Evolutionary conservation across 2,797 vertebrate species (phyloP).

Genomic region (Falco concolor): DNA sequence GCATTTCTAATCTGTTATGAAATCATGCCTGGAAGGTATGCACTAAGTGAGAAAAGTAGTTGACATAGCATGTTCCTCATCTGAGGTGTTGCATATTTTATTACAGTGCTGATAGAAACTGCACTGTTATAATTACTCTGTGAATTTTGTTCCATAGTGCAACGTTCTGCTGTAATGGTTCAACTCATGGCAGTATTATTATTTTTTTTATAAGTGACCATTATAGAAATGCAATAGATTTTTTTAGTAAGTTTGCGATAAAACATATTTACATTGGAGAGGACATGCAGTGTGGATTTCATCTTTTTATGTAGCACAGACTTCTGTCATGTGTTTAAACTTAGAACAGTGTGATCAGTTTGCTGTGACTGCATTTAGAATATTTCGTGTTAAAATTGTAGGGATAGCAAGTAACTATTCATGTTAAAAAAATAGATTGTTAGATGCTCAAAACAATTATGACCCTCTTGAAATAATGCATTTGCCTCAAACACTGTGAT

Average conservation of each 20-base stretch:
- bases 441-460: background rate
- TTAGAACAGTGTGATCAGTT: background rate
- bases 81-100: background rate
- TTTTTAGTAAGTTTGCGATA: background rate
- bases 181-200: background rate
- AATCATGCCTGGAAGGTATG: background rate
- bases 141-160: background rate
- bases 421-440: background rate
- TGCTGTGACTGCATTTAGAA: slow-evolving; percentile 26
- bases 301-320: background rate
- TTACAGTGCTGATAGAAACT: background rate
- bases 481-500: slow-evolving; percentile 71
- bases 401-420: background rate
- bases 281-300: background rate
- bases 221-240: background rate
- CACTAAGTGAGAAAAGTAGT: background rate
- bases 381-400: background rate
- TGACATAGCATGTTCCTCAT: background rate
- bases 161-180: background rate
- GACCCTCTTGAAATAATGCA: slow-evolving; percentile 26
- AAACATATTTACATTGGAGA: background rate
- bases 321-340: background rate
- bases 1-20: background rate
- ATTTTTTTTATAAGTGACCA: background rate
- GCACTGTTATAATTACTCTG: background rate